Base-by-base conservation (phyloP, 2,113 vertebrate species). In the Tragelaphus imberbis region DNA sequence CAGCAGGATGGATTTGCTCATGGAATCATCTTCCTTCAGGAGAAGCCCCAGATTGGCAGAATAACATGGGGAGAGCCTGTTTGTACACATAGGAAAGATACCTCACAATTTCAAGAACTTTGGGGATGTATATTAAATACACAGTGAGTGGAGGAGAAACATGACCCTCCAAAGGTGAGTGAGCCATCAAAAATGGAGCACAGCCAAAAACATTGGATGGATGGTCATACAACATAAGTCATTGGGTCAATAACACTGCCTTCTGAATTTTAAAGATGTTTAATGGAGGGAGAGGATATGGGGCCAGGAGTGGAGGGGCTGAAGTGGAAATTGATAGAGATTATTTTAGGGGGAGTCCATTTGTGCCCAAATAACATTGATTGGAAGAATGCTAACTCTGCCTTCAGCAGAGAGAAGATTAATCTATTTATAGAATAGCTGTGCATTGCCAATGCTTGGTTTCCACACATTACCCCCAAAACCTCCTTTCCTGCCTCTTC, bases 41-140 rank as follows among this genome's bases (percentile, higher is more conserved):
- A 82, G 49, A 82, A 91, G 77, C 16, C 55, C 30, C 33, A 55
- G 17, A 44, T 86, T 94, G 30, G 91, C 59, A 95, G n/a, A 85
- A 75, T 7, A 86, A 81, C 14, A 87, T 23, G 17, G n/a, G 40
- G 44, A 88, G 94, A 90, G 79, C 27, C 61, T 91, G 21, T 98
- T 96, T 97, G 87, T 55, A 95, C 94, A 56, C 90, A 94, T 94
- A 63, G 13, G 8, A 91, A 81, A 56, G 36, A 58, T 40, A 79
- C 4, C 25, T 63, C 53, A 7, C 1, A 65, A 17, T 79, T 86
- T 86, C 79, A 33, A 36, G 49, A 88, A 68, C 59, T 96, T 91
- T 89, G 51, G 86, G 55, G 86, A 59, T 86, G 53, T 36, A 33
- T 91, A 77, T 44, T 77, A 61, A 75, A 88, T 77, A 87, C 8